Base-by-base conservation (phyloP, 92 coral and sea anemone species). In the Zoanthus gigantus region DNA sequence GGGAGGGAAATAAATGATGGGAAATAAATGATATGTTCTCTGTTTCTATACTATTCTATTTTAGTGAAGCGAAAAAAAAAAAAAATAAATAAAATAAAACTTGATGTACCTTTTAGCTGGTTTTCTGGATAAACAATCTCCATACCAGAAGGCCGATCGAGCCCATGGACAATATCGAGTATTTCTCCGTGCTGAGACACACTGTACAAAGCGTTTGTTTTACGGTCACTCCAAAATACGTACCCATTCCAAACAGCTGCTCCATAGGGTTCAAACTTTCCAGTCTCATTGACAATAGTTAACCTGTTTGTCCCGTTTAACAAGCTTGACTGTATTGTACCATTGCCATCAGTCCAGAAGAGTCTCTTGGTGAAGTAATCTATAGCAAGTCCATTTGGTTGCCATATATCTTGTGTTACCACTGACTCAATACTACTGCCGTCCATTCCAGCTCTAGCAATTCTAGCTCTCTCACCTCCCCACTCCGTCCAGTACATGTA, bases 401-500 rank as follows among this genome's bases (percentile, higher is more conserved):
- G 75, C 28, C 45, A 16, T 44, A 81, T 1, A 45, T 81, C 50
- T 18, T 45, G 58, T 47, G 85, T 81, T 17, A 65, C 47, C 14
- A 81, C 60, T 15, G 75, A 16, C 18, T 81, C 47, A 7, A 81
- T 47, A 44, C 34, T 30, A 42, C 85, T 81, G 18, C 85, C 85
- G 16, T 81, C 85, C 85, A 81, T 47, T 48, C 85, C 85, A 67
- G 76, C 85, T 28, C 73, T 71, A 9, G 71, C 75, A 7, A 81
- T 67, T 67, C 75, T 65, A 18, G 74, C 18, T 46, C 76, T 81
- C 45, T 81, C 63, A 73, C 47, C 85, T 65, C 75, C 75, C 61
- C 74, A 29, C 74, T 81, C 85, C 0, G 85, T 45, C 85, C 85
- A 81, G 47, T 66, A 81, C 61, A 81, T 81, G 63, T 46, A 66